A percentile compares a stretch with the other conserved stretches of the same genome.
Evolutionary conservation across 1,140 invertebrate species (phyloP).

Genomic region (Drosophila oshimai): DNA sequence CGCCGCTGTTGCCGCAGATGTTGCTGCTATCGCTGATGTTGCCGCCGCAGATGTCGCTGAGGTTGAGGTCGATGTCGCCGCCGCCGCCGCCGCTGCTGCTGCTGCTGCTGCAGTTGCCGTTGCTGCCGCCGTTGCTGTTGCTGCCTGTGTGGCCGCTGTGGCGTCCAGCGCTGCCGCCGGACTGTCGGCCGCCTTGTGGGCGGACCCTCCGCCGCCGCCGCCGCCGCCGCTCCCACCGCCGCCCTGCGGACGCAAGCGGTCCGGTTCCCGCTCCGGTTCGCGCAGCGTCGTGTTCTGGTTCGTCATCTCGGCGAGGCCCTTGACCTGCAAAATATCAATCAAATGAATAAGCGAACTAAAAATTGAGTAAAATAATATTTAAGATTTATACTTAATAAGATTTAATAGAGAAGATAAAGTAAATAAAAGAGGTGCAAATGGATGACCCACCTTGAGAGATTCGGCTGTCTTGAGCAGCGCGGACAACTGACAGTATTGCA

Average conservation of each 20-base stretch:
- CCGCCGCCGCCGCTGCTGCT: slow-evolving; percentile 25
- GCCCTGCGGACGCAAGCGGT: slow-evolving; percentile 79
- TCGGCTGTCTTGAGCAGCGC: slow-evolving; percentile 96
- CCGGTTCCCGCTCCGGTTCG: slow-evolving; percentile 81
- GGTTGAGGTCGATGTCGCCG: slow-evolving; percentile 40
- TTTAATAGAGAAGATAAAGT: not conserved
- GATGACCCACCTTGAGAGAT: slow-evolving; percentile 89
- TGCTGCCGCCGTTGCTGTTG: slow-evolving; percentile 28
- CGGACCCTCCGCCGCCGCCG: slow-evolving; percentile 43
- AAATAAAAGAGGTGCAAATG: not conserved
- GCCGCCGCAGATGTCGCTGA: slow-evolving; percentile 24
- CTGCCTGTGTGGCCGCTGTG: slow-evolving; percentile 27
- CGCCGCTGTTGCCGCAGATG: slow-evolving; percentile 25
- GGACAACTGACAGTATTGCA: slow-evolving; percentile 95
- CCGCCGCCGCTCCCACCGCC: slow-evolving; percentile 56
- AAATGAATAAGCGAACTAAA: too few relatives aligned
- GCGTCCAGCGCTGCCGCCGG: slow-evolving; percentile 50
- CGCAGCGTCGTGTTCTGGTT: slow-evolving; percentile 87
- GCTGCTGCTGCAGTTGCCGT: slow-evolving; percentile 20
- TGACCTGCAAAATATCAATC: slow-evolving; percentile 84
- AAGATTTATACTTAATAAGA: too few relatives aligned
- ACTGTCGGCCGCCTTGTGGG: slow-evolving; percentile 54
- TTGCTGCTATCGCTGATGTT: slow-evolving; percentile 23
- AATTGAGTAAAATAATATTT: too few relatives aligned
- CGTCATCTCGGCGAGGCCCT: slow-evolving; percentile 96